These are phyloP conservation scores for Eumeta japonica DNA, from an alignment of 1,140 invertebrate genomes.

Conservation along the genomic window DNA sequence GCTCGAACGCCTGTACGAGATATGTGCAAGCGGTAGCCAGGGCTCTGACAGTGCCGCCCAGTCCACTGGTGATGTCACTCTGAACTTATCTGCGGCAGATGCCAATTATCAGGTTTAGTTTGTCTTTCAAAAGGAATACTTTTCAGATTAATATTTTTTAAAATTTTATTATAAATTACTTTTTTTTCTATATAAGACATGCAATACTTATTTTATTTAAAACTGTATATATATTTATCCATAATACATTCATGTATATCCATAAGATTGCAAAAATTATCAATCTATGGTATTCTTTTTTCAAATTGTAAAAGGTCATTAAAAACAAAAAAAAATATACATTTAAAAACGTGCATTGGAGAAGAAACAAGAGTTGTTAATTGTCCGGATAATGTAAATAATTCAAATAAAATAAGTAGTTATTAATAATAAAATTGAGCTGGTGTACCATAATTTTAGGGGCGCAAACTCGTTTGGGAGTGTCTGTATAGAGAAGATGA, in stretches of 20 bases:
- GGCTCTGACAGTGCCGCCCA: conserved; percentile 41
- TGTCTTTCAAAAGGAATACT: conserved; percentile 5
- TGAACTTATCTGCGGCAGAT: conserved; percentile 43
- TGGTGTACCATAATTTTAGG: conserved; percentile 26
- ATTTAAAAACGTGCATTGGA: too few relatives aligned
- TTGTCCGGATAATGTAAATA: background rate
- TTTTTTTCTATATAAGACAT: too few relatives aligned
- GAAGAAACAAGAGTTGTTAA: too few relatives aligned
- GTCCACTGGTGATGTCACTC: conserved; percentile 31
- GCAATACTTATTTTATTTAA: too few relatives aligned
- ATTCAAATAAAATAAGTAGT: background rate
- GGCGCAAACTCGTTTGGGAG: conserved; percentile 48
- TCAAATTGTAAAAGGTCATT: too few relatives aligned
- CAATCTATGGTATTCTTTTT: too few relatives aligned
- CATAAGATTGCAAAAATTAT: too few relatives aligned
- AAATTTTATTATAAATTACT: conserved; percentile 3
- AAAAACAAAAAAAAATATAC: too few relatives aligned
- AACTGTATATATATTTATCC: too few relatives aligned
- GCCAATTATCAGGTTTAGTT: conserved; percentile 54
- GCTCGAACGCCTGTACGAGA: conserved; percentile 75
- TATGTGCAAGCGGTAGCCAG: conserved; percentile 25
- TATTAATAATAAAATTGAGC: background rate
- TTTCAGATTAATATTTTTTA: conserved; percentile 4
- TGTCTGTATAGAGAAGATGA: conserved; percentile 70
- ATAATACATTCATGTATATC: too few relatives aligned